Conservation (phyloP, 2,113 vertebrate species). For the Silurus asotus region DNA sequence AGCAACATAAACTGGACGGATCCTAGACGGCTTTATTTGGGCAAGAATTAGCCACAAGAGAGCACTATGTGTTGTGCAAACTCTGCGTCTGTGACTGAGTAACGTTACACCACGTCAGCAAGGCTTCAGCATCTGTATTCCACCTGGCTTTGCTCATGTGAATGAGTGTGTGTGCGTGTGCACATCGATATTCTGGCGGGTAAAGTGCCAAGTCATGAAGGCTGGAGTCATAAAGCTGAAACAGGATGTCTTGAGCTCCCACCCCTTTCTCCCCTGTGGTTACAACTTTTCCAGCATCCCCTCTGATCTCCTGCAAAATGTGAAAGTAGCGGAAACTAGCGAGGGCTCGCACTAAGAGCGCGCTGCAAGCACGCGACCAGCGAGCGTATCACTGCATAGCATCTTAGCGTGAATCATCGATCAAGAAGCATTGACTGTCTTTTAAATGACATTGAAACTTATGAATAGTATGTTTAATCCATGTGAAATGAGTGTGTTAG, state of each 20-base stretch:
- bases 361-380: not conserved
- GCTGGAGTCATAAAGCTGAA: constrained; percentile 56
- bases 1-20: not conserved
- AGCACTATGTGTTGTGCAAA: not conserved
- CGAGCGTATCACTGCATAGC: not conserved
- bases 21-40: constrained; percentile 3
- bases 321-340: constrained; percentile 50
- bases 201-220: constrained; percentile 58
- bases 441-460: not conserved
- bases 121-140: constrained; percentile 61
- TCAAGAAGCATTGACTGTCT: not conserved
- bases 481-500: not conserved
- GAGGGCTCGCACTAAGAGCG: not conserved
- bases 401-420: not conserved
- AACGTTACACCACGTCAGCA: constrained; percentile 53
- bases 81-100: not conserved
- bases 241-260: constrained; percentile 63
- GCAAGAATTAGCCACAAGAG: not conserved
- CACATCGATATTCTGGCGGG: constrained; percentile 19
- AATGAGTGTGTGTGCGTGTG: constrained; percentile 36
- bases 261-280: constrained; percentile 46
- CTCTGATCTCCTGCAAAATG: constrained; percentile 57
- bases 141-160: constrained; percentile 56
- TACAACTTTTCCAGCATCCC: constrained; percentile 54
- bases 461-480: not conserved